Conservation (phyloP, 2,113 vertebrate species). For the Stictonetta naevosa region DNA sequence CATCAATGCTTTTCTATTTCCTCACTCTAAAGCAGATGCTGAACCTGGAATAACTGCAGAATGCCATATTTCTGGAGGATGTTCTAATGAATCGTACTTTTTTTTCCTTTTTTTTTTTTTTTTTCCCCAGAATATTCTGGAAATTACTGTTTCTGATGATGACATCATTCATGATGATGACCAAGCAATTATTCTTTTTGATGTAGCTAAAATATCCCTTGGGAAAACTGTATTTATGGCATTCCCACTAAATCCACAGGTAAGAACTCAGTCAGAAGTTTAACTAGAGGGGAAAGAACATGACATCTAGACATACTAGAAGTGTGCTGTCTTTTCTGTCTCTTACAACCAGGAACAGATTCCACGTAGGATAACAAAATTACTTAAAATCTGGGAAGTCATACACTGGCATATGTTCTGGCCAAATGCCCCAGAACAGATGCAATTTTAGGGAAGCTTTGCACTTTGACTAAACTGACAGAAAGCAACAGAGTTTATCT, state of each 20-base stretch:
- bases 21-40: neutral
- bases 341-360: neutral
- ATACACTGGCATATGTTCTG: too few relatives aligned
- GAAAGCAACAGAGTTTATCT: neutral
- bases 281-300: neutral
- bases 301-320: neutral
- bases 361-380: neutral
- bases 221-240: conserved; percentile 43
- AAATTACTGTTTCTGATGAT: conserved; percentile 77
- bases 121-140: conserved; percentile 75
- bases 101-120: neutral
- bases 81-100: neutral
- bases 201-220: conserved; percentile 75
- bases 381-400: neutral
- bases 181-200: conserved; percentile 68
- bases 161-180: conserved; percentile 69
- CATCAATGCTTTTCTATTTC: neutral
- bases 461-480: neutral
- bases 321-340: neutral
- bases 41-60: neutral
- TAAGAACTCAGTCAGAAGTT: neutral
- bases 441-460: neutral
- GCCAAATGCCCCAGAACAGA: neutral
- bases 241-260: conserved; percentile 69
- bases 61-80: neutral